Conservation (phyloP, 2,797 vertebrate genomes). For the Malurus leucopterus region DNA sequence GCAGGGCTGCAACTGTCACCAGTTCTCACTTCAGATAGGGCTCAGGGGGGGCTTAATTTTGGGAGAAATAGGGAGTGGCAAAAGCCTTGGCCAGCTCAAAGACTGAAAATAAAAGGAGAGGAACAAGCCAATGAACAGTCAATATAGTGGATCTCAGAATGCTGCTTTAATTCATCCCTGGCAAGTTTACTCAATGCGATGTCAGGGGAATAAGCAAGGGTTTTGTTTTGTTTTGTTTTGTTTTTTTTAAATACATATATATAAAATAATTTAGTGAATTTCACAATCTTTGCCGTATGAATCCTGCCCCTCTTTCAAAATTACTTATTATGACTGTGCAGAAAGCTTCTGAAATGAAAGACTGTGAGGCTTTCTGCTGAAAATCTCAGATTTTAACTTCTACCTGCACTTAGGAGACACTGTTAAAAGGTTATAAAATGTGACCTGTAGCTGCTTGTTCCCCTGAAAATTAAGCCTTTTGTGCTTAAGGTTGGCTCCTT, state of each 20-base stretch:
- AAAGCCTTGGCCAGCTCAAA: background rate
- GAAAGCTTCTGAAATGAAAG: background rate
- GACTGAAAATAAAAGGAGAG: background rate
- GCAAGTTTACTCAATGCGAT: background rate
- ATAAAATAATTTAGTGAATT: background rate
- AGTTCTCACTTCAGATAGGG: background rate
- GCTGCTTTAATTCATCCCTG: background rate
- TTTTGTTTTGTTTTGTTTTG: too few species aligned
- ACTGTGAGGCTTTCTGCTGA: background rate
- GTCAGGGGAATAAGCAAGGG: background rate
- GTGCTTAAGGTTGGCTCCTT: background rate
- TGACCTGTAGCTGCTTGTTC: slow-evolving; percentile 3
- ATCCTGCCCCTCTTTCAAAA: background rate
- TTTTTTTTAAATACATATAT: background rate
- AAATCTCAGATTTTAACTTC: background rate
- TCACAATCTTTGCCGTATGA: background rate
- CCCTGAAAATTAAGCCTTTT: slow-evolving; percentile 12
- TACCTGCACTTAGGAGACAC: background rate
- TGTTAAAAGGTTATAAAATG: background rate
- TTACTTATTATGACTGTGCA: background rate
- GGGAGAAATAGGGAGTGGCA: background rate
- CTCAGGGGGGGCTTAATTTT: background rate
- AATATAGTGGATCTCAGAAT: background rate
- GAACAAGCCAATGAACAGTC: background rate
- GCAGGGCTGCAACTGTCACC: slow-evolving; percentile 1